Evolutionary conservation across 2,888 invertebrate species (phyloP).

Genomic region (Perithous albicinctus): DNA sequence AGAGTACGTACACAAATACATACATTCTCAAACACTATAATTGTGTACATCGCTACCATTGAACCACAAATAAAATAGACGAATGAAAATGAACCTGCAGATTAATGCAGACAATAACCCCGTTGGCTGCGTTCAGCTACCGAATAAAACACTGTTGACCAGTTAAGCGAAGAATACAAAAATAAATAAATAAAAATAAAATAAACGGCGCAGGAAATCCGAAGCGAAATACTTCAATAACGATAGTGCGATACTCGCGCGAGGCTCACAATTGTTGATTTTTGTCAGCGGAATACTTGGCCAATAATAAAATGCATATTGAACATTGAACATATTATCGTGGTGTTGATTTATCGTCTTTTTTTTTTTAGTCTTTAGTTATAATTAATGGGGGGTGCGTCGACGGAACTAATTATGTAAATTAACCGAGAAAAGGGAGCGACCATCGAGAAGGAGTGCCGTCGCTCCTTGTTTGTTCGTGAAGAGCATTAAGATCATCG

Average conservation of each 20-base stretch:
- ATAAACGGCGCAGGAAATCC: slow-evolving; percentile 23
- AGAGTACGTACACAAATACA: slow-evolving; percentile 33
- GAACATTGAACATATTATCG: slow-evolving; percentile 62
- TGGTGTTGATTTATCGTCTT: slow-evolving; percentile 32
- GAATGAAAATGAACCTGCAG: slow-evolving; percentile 56
- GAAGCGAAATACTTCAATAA: slow-evolving; percentile 30
- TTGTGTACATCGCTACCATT: slow-evolving; percentile 38
- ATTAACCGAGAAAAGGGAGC: slow-evolving; percentile 21
- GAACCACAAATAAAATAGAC: slow-evolving; percentile 43
- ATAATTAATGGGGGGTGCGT: slow-evolving; percentile 5
- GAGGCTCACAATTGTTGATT: slow-evolving; percentile 73
- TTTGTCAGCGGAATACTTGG: slow-evolving; percentile 76
- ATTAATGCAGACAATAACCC: slow-evolving; percentile 41
- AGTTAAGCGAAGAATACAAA: slow-evolving; percentile 35
- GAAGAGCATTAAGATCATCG: background rate
- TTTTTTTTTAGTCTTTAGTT: background rate
- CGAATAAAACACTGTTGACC: slow-evolving; percentile 50
- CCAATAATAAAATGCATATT: slow-evolving; percentile 77
- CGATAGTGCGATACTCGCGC: slow-evolving; percentile 36
- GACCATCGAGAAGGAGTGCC: too few relatives aligned
- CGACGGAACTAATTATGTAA: slow-evolving; percentile 11
- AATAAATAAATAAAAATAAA: too few relatives aligned
- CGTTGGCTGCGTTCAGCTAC: background rate
- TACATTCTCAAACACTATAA: slow-evolving; percentile 29
- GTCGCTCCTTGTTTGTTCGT: slow-evolving; percentile 20